phyloP scores from a whole-genome alignment of 2,888 invertebrate species.

The Lycia hirtaria region DNA sequence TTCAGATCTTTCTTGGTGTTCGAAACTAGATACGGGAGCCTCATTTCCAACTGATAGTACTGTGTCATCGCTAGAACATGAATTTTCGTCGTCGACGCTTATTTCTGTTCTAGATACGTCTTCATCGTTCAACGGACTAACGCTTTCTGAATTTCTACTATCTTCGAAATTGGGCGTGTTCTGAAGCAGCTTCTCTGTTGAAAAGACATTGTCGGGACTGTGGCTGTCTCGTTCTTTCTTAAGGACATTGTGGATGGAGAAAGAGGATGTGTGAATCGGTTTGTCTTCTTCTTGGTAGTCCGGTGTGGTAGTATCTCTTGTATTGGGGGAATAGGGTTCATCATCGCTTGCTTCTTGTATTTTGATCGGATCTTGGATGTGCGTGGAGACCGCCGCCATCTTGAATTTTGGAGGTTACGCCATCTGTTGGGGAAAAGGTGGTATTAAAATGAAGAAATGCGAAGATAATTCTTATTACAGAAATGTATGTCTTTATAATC shows the following conservation, averaged over 20 bases:
- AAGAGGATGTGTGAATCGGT: slow-evolving; percentile 70
- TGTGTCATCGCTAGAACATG: slow-evolving; percentile 91
- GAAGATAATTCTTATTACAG: background rate
- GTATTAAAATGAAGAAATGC: background rate
- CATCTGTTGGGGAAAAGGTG: slow-evolving; percentile 63
- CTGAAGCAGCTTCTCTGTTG: slow-evolving; percentile 77
- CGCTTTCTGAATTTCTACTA: slow-evolving; percentile 62
- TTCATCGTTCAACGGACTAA: slow-evolving; percentile 71
- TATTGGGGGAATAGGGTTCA: slow-evolving; percentile 76
- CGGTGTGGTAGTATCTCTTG: slow-evolving; percentile 72
- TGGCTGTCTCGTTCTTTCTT: slow-evolving; percentile 78
- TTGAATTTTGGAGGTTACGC: slow-evolving; percentile 61
- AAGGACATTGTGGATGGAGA: slow-evolving; percentile 80
- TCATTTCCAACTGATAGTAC: slow-evolving; percentile 94
- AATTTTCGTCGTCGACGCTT: slow-evolving; percentile 84
- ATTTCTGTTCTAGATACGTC: slow-evolving; percentile 74
- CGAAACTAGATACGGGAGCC: slow-evolving; percentile 79
- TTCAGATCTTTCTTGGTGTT: slow-evolving; percentile 55
- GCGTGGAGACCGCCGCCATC: slow-evolving; percentile 81
- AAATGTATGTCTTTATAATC: too few species aligned
- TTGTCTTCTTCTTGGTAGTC: slow-evolving; percentile 76
- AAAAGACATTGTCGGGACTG: slow-evolving; percentile 81
- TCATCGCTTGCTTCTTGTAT: slow-evolving; percentile 80
- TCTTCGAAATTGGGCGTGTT: slow-evolving; percentile 63
- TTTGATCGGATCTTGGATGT: slow-evolving; percentile 73